These are phyloP conservation scores for Zeuzera pyrina DNA, from an alignment of 2,888 invertebrate genomes.

Conservation along the genomic window DNA sequence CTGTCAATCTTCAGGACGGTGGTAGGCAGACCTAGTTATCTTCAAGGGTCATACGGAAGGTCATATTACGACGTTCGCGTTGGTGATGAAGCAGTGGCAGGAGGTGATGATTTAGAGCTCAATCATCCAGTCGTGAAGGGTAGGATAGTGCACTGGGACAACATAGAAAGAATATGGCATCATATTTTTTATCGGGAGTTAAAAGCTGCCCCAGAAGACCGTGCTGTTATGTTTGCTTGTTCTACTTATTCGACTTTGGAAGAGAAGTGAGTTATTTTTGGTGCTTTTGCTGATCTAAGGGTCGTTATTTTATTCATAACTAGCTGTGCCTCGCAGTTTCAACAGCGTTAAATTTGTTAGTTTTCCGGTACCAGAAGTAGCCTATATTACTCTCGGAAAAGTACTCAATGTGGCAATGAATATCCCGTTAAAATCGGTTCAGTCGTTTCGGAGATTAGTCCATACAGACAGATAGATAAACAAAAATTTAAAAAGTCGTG, in stretches of 20 bases:
- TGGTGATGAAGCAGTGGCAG: constrained; percentile 36
- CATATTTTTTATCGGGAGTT: constrained; percentile 48
- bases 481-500: too few relatives aligned
- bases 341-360: too few relatives aligned
- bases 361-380: too few relatives aligned
- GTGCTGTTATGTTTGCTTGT: constrained; percentile 37
- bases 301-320: too few relatives aligned
- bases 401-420: too few relatives aligned
- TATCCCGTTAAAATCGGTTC: too few relatives aligned
- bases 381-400: too few relatives aligned
- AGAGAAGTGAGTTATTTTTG: constrained; percentile 52
- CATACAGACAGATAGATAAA: too few relatives aligned
- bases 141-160: constrained; percentile 49
- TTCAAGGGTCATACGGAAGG: constrained; percentile 34
- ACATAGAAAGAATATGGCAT: constrained; percentile 59
- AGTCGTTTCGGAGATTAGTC: too few relatives aligned
- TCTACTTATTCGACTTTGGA: constrained; percentile 26
- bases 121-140: constrained; percentile 36
- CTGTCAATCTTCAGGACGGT: constrained; percentile 48
- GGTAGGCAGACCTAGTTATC: constrained; percentile 44
- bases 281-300: too few relatives aligned
- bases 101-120: constrained; percentile 31
- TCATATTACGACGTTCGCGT: constrained; percentile 45
- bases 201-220: constrained; percentile 53
- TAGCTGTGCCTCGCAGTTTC: too few relatives aligned